phyloP scores from a whole-genome alignment of 2,797 vertebrate species.

The Hozukius guyotensis region DNA sequence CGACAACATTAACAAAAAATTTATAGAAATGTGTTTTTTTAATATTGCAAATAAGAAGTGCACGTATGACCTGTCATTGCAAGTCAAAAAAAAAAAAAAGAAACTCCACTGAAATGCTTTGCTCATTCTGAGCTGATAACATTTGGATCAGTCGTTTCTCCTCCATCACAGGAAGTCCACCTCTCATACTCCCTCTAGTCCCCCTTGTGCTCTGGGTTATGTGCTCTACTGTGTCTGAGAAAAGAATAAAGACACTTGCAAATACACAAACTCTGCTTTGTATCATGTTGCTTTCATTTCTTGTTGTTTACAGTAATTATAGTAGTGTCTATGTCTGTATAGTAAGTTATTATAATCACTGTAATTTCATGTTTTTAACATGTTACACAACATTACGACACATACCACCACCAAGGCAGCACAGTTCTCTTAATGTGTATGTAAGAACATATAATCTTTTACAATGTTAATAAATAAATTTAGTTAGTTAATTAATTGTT shows the following conservation, averaged over 20 bases:
- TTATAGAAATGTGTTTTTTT: conserved; percentile 59
- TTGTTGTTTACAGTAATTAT: not conserved
- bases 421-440: not conserved
- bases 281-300: conserved; percentile 2
- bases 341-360: not conserved
- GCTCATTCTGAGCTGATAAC: conserved; percentile 47
- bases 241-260: conserved; percentile 80
- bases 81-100: conserved; percentile 24
- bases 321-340: not conserved
- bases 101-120: conserved; percentile 45
- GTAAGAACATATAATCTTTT: not conserved
- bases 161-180: conserved; percentile 40
- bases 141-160: conserved; percentile 42
- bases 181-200: conserved; percentile 44
- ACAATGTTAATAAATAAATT: not conserved
- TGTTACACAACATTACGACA: not conserved
- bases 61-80: conserved; percentile 65
- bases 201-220: conserved; percentile 76
- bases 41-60: conserved; percentile 65
- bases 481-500: not conserved
- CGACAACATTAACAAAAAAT: conserved; percentile 43
- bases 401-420: not conserved
- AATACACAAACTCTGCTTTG: conserved; percentile 26
- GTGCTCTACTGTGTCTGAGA: conserved; percentile 76
- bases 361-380: not conserved